Conservation (phyloP, 2,888 invertebrate species). For the Drosophila pseudotakahashii region DNA sequence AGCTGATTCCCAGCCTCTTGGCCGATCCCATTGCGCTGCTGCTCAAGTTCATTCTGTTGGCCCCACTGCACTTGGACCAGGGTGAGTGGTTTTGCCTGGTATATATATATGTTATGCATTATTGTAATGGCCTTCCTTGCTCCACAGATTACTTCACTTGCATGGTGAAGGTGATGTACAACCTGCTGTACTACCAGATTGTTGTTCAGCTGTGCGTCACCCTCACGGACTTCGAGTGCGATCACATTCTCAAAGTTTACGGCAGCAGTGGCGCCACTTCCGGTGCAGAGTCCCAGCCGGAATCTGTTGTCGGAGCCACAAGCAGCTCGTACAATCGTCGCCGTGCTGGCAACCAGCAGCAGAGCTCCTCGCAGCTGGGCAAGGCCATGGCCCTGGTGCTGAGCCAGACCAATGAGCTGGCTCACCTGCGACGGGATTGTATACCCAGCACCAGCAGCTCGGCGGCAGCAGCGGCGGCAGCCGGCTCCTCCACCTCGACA, state of each 20-base stretch:
- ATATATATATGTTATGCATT: not conserved
- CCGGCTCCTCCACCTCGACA: not conserved
- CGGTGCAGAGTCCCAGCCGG: not conserved
- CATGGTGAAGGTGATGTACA: conserved; percentile 94
- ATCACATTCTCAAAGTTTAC: conserved; percentile 84
- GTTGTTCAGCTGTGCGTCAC: conserved; percentile 91
- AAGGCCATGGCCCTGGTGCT: conserved; percentile 83
- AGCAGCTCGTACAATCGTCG: conserved; percentile 48
- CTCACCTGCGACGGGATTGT: conserved; percentile 81
- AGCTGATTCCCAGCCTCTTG: conserved; percentile 91
- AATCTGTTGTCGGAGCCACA: conserved; percentile 16
- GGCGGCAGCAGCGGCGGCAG: conserved; percentile 17
- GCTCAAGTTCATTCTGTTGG: conserved; percentile 93
- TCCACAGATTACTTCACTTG: conserved; percentile 93
- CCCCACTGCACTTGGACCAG: conserved; percentile 93
- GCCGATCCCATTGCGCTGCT: conserved; percentile 94
- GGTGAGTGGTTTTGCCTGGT: conserved; percentile 86
- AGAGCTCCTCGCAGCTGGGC: conserved; percentile 78
- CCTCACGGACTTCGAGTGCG: conserved; percentile 88
- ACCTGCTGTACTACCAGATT: conserved; percentile 95
- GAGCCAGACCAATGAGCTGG: conserved; percentile 80
- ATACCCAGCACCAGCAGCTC: conserved; percentile 67
- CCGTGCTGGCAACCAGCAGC: conserved; percentile 36
- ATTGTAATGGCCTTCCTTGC: not conserved
- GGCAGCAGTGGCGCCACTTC: conserved; percentile 23